A percentile compares a stretch with the other conserved stretches of the same genome.
phyloP scores from a whole-genome alignment of 1,140 invertebrate species.

The Reticulitermes speratus region DNA sequence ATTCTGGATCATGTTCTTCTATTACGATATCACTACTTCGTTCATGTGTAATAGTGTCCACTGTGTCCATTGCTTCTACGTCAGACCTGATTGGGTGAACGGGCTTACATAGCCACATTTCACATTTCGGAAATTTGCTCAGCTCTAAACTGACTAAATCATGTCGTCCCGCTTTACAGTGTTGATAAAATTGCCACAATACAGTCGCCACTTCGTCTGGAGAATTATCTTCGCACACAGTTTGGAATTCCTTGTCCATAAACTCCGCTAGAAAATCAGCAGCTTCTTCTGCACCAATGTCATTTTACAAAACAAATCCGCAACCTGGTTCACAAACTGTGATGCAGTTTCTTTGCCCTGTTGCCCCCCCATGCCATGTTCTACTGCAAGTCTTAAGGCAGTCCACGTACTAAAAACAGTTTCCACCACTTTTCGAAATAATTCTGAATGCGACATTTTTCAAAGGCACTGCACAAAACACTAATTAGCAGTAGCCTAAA shows the following conservation, averaged over 20 bases:
- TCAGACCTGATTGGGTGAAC: neutral
- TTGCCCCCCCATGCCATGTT: constrained; percentile 64
- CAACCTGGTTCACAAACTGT: constrained; percentile 56
- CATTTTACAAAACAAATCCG: neutral
- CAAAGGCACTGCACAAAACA: too few relatives aligned
- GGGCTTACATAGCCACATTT: neutral
- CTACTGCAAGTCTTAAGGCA: constrained; percentile 59
- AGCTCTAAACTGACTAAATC: constrained; percentile 42
- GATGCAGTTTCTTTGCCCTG: constrained; percentile 61
- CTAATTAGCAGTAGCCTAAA: too few relatives aligned
- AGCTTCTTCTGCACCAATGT: constrained; percentile 48
- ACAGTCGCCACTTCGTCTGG: constrained; percentile 53
- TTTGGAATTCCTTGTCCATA: constrained; percentile 65
- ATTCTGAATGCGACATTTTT: neutral
- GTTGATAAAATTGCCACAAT: constrained; percentile 48
- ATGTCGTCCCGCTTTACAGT: constrained; percentile 47
- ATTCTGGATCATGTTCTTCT: constrained; percentile 53
- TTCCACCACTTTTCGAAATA: constrained; percentile 57
- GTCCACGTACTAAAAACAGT: constrained; percentile 65
- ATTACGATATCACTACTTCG: constrained; percentile 35
- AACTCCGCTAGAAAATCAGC: constrained; percentile 60
- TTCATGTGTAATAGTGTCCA: neutral
- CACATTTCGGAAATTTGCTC: neutral
- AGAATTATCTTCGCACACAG: constrained; percentile 62
- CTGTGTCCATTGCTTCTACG: neutral